A percentile compares a stretch with the other conserved stretches of the same genome.
phyloP scores from a whole-genome alignment of 2,888 invertebrate species.

The Clivina fossor region DNA sequence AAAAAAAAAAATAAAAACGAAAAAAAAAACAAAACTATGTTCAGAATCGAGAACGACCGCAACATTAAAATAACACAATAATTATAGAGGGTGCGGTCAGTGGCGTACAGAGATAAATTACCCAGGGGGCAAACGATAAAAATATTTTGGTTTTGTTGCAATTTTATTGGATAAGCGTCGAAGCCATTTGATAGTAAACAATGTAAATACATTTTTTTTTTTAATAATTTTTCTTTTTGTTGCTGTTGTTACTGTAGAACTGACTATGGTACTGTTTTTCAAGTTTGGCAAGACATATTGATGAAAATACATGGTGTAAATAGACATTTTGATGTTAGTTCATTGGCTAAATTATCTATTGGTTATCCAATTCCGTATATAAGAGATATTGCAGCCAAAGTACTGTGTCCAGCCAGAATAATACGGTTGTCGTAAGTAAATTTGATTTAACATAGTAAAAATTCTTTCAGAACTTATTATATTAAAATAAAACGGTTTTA shows the following conservation, averaged over 20 bases:
- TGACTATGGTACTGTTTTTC: conserved; percentile 63
- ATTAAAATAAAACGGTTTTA: too few relatives aligned
- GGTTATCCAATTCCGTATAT: conserved; percentile 60
- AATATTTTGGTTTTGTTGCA: too few relatives aligned
- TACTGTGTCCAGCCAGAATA: conserved; percentile 57
- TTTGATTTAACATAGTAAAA: background rate
- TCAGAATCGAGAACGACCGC: conserved; percentile 26
- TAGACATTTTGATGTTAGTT: conserved; percentile 61
- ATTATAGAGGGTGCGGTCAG: conserved; percentile 29
- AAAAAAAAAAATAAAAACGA: too few relatives aligned
- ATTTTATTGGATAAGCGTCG: too few relatives aligned
- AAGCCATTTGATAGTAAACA: too few relatives aligned
- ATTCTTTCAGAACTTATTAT: too few relatives aligned
- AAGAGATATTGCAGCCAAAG: conserved; percentile 51
- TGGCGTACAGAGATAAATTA: too few relatives aligned
- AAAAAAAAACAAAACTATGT: conserved; percentile 26
- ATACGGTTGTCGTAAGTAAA: conserved; percentile 53
- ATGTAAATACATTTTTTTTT: too few relatives aligned
- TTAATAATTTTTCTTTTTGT: too few relatives aligned
- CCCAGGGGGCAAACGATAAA: too few relatives aligned
- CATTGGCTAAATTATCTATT: conserved; percentile 54
- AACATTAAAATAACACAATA: conserved; percentile 33
- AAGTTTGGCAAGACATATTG: conserved; percentile 58
- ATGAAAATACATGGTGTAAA: conserved; percentile 63
- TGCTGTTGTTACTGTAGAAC: too few relatives aligned